Conservation (phyloP, 2,888 invertebrate genomes). For the Pteria penguin region DNA sequence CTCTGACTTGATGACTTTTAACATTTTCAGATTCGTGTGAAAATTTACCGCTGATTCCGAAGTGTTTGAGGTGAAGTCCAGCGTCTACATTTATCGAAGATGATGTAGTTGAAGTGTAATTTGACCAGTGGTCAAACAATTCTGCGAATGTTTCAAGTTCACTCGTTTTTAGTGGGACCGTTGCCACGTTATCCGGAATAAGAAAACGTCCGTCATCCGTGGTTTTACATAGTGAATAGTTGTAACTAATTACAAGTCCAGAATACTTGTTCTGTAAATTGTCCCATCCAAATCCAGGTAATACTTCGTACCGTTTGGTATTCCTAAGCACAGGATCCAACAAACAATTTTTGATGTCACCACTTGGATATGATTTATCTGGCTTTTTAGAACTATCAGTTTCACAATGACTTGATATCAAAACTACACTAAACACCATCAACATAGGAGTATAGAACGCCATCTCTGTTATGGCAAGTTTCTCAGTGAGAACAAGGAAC, state of each 20-base stretch:
- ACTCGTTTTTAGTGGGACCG: conserved; percentile 66
- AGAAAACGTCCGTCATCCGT: conserved; percentile 69
- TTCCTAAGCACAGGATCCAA: conserved; percentile 1
- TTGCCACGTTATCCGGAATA: conserved; percentile 67
- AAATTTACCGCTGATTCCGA: conserved; percentile 64
- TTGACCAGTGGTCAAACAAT: conserved; percentile 59
- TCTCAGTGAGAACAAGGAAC: too few species aligned
- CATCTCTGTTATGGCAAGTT: too few species aligned
- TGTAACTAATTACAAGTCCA: conserved; percentile 60
- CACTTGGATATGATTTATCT: background rate
- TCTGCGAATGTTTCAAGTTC: conserved; percentile 64
- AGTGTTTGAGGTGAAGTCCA: conserved; percentile 44
- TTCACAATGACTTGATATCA: too few species aligned
- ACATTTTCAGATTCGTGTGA: conserved; percentile 58
- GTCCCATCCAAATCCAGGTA: conserved; percentile 74
- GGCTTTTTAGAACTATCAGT: too few species aligned
- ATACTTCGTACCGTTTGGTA: conserved; percentile 54
- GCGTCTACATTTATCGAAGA: conserved; percentile 61
- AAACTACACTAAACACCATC: too few species aligned
- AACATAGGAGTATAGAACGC: too few species aligned
- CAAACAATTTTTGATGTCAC: conserved; percentile 13
- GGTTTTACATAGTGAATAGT: conserved; percentile 63
- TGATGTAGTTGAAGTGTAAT: conserved; percentile 62
- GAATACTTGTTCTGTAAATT: conserved; percentile 68
- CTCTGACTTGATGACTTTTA: conserved; percentile 55